These are phyloP conservation scores for Pachyuromys duprasi DNA, from an alignment of 2,797 vertebrate species.

Conservation along the genomic window DNA sequence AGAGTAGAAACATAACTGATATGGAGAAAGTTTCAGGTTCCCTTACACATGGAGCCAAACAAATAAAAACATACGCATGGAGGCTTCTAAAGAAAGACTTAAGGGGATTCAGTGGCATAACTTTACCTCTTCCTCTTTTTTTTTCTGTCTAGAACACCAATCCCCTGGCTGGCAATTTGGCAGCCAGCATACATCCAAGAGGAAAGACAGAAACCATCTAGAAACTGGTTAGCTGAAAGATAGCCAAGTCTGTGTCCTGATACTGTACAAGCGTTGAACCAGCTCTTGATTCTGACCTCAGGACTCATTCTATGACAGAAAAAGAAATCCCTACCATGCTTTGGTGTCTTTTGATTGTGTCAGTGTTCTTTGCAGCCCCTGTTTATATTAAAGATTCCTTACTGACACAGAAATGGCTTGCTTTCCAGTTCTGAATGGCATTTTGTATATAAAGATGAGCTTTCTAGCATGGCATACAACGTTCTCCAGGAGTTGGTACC, in stretches of 20 bases:
- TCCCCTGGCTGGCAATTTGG: neutral
- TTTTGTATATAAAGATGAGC: neutral
- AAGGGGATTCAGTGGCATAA: neutral
- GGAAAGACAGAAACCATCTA: neutral
- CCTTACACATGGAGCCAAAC: conserved; percentile 6
- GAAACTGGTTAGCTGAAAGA: neutral
- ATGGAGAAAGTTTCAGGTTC: neutral
- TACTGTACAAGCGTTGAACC: neutral
- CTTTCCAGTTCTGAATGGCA: neutral
- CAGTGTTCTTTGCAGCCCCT: neutral
- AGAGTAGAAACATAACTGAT: neutral
- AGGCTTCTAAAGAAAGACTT: neutral
- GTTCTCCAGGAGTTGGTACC: neutral
- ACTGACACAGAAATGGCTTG: neutral
- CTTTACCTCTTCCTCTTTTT: neutral
- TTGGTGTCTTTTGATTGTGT: conserved; percentile 2
- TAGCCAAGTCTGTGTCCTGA: neutral
- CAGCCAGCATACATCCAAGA: neutral
- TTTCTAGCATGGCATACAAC: neutral
- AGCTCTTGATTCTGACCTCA: neutral
- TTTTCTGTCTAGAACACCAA: neutral
- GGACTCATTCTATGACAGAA: neutral
- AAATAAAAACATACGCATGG: neutral
- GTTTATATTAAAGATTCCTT: neutral
- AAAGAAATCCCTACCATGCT: neutral